Conservation (phyloP, 2,888 invertebrate species). For the Pocota personata region DNA sequence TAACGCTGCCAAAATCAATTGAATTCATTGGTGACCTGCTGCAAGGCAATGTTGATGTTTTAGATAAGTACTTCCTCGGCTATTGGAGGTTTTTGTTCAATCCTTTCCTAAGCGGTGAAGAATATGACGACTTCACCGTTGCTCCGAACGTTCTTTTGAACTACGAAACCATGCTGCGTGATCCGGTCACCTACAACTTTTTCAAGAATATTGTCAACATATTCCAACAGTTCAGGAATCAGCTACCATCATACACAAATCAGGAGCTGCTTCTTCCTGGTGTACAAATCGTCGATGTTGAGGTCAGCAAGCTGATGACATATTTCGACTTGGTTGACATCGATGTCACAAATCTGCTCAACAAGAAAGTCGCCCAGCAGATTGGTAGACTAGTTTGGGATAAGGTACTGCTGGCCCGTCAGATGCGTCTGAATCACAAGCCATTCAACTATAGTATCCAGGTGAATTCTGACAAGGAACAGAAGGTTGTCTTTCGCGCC, state of each 20-base stretch:
- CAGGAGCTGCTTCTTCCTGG: constrained; percentile 86
- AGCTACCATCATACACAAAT: constrained; percentile 85
- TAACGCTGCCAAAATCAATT: constrained; percentile 82
- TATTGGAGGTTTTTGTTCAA: constrained; percentile 78
- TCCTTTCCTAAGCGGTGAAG: constrained; percentile 77
- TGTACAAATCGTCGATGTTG: constrained; percentile 85
- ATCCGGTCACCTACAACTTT: constrained; percentile 89
- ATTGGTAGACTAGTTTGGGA: constrained; percentile 80
- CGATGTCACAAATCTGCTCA: constrained; percentile 86
- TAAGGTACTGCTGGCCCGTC: constrained; percentile 84
- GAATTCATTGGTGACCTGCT: constrained; percentile 85
- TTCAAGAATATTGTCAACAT: constrained; percentile 86
- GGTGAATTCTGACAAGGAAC: constrained; percentile 84
- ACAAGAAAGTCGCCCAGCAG: constrained; percentile 83
- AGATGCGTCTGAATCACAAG: constrained; percentile 87
- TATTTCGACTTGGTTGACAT: constrained; percentile 88
- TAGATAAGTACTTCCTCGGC: constrained; percentile 78
- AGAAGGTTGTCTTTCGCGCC: constrained; percentile 86
- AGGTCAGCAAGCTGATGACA: constrained; percentile 87
- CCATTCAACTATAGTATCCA: constrained; percentile 85
- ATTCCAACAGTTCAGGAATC: constrained; percentile 85
- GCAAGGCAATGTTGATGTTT: constrained; percentile 83
- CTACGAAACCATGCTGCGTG: constrained; percentile 87
- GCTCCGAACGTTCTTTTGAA: constrained; percentile 87
- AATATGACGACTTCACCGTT: constrained; percentile 75